These are phyloP conservation scores for Sphaeramia orbicularis DNA, from an alignment of 2,797 vertebrate genomes.

Conservation along the genomic window DNA sequence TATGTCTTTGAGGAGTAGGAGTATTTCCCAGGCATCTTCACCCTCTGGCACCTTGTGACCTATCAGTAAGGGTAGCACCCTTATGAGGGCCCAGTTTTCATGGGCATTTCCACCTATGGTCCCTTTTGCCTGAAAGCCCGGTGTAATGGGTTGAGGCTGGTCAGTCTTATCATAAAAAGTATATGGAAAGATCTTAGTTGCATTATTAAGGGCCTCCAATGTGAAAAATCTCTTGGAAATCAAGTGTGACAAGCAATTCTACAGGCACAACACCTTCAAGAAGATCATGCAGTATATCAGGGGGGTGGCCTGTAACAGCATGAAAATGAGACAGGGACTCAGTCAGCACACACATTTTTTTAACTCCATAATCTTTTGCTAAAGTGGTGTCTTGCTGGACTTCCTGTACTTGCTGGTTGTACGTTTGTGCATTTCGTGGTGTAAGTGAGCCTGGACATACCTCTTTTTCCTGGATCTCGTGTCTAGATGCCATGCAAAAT, in stretches of 20 bases:
- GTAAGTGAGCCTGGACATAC: neutral
- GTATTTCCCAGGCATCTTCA: conserved; percentile 15
- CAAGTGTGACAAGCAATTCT: conserved; percentile 18
- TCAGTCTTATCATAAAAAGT: conserved; percentile 23
- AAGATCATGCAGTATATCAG: conserved; percentile 24
- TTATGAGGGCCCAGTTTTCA: conserved; percentile 24
- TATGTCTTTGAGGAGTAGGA: conserved; percentile 26
- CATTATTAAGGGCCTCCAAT: conserved; percentile 13
- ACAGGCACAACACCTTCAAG: conserved; percentile 26
- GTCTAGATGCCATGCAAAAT: neutral
- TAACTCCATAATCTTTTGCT: neutral
- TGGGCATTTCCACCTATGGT: conserved; percentile 30
- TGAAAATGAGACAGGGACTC: conserved; percentile 7
- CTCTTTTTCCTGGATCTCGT: neutral
- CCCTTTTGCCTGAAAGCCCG: neutral
- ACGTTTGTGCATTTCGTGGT: neutral
- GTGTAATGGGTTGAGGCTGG: conserved; percentile 21
- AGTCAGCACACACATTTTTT: neutral
- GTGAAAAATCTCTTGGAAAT: conserved; percentile 35
- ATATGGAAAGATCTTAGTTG: conserved; percentile 19
- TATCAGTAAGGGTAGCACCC: conserved; percentile 6
- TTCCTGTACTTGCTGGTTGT: neutral
- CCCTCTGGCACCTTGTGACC: conserved; percentile 12
- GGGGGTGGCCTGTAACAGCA: conserved; percentile 9
- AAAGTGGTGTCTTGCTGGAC: neutral